A percentile compares a stretch with the other conserved stretches of the same genome.
phyloP scores from a whole-genome alignment of 2,888 invertebrate species.

The Acrobeloides nanus region DNA sequence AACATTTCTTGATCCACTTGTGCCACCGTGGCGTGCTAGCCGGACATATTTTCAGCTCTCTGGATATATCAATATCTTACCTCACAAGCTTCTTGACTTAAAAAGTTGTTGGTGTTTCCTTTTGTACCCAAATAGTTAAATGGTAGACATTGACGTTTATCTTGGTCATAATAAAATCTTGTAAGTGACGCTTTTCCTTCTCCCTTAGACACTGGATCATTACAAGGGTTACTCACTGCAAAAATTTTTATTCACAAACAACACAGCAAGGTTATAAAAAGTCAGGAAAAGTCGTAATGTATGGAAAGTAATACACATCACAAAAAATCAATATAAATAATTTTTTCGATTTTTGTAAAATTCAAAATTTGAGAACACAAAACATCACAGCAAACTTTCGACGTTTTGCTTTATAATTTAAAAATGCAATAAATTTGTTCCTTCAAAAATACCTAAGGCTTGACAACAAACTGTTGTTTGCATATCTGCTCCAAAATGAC shows the following conservation, averaged over 20 bases:
- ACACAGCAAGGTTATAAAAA: not conserved
- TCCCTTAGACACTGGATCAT: conserved; percentile 39
- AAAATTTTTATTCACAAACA: conserved; percentile 9
- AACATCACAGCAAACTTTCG: too few relatives aligned
- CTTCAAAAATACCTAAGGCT: conserved; percentile 22
- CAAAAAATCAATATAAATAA: too few relatives aligned
- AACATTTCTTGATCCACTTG: too few relatives aligned
- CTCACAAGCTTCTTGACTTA: conserved; percentile 20
- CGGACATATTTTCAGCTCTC: too few relatives aligned
- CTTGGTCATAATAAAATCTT: conserved; percentile 38
- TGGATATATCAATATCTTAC: conserved; percentile 7
- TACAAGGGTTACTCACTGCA: conserved; percentile 36
- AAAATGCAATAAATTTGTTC: too few relatives aligned
- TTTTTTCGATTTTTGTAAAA: not conserved
- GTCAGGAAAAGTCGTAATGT: not conserved
- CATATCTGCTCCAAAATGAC: conserved; percentile 30
- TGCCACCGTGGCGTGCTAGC: too few relatives aligned
- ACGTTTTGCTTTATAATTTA: too few relatives aligned
- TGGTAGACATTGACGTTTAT: conserved; percentile 33
- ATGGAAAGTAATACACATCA: not conserved
- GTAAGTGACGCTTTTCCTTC: conserved; percentile 34
- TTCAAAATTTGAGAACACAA: not conserved
- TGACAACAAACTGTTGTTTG: conserved; percentile 37
- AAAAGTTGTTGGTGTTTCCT: conserved; percentile 30
- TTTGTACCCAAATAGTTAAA: conserved; percentile 43